Evolutionary conservation across 2,113 vertebrate genomes (phyloP), one percentile per base, ranked within the genome.

Genomic region (Atractosteus spatula): DNA sequence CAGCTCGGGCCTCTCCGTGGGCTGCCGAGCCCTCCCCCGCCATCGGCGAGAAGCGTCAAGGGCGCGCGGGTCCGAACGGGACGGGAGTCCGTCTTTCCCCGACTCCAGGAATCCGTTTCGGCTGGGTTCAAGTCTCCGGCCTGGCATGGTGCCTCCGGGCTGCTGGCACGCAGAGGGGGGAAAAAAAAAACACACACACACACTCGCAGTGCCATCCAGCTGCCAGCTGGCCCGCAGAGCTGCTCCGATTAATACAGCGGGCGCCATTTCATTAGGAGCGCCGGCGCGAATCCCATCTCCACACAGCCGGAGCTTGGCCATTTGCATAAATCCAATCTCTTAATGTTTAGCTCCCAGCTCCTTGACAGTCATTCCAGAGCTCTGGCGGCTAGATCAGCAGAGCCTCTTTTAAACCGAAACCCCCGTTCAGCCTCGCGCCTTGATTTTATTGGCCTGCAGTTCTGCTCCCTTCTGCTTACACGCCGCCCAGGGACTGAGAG

Each of bases 261-360:
- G 42, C 64, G 55, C 55, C 6, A 41, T 2, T 10, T 41, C 63
- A 16, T 3, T 42, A 11, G 10, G 41, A 42, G 14, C 62, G 62
- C 11, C 17, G 41, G 41, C 8, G 64, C 55, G 43, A 45, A 59
- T 68, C 16, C 12, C 12, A 3, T 29, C 55, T 17, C n/a, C 11
- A 3, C 55, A 29, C 71, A 41, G 71, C 65, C 43, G 65, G 65
- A 73, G 0, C 0, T 55, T 5, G 41, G 51, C 44, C 62, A 29
- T 72, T 55, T 42, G 54, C 63, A 57, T 45, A 55, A 73, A 73
- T 65, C 71, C 56, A 63, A 57, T 66, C 63, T n/a, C 54, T 65
- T 73, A 61, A 67, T 67, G 64, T 67, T 41, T 16, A 61, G 64
- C 17, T 12, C 16, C 3, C 3, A 12, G 14, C 62, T 64, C 62